Conservation (phyloP, 2,888 invertebrate species). For the Drosophila antonietae region DNA sequence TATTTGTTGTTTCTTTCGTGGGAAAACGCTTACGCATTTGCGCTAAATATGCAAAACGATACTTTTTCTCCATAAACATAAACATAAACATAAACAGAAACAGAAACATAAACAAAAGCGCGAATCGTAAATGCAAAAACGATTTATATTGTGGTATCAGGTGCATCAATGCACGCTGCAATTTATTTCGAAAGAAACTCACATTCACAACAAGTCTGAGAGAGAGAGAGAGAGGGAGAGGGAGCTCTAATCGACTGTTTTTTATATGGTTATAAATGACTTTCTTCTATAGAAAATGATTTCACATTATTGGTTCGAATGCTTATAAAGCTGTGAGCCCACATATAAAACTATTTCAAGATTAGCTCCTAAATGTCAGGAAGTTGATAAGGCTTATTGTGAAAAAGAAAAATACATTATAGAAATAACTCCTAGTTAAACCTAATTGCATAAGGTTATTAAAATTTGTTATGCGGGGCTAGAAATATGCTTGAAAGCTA, state of each 20-base stretch:
- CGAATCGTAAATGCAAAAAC: slow-evolving; percentile 2
- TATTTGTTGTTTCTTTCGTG: slow-evolving; percentile 7
- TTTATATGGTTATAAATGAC: not conserved
- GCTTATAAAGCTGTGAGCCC: not conserved
- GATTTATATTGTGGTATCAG: not conserved
- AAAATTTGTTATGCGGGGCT: no score
- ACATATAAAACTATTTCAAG: not conserved
- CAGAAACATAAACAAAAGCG: slow-evolving; percentile 18
- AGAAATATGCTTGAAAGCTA: not conserved
- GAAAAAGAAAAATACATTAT: not conserved
- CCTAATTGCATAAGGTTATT: not conserved
- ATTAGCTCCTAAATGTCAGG: not conserved
- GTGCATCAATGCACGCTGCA: not conserved
- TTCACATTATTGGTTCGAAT: not conserved
- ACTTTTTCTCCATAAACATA: slow-evolving; percentile 24
- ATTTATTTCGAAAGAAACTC: no score
- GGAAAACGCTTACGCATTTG: slow-evolving; percentile 32
- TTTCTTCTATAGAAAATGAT: slow-evolving; percentile 4
- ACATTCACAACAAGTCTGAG: no score
- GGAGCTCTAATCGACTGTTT: not conserved
- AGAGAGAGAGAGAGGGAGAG: not conserved
- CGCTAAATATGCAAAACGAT: slow-evolving; percentile 26
- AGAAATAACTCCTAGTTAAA: not conserved
- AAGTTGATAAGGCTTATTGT: not conserved
- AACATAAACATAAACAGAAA: not conserved